Percentiles rank a stretch among this genome's conserved stretches.
Evolutionary conservation across 2,888 invertebrate species (phyloP).

Genomic region (Parapristionchus giblindavisi): DNA sequence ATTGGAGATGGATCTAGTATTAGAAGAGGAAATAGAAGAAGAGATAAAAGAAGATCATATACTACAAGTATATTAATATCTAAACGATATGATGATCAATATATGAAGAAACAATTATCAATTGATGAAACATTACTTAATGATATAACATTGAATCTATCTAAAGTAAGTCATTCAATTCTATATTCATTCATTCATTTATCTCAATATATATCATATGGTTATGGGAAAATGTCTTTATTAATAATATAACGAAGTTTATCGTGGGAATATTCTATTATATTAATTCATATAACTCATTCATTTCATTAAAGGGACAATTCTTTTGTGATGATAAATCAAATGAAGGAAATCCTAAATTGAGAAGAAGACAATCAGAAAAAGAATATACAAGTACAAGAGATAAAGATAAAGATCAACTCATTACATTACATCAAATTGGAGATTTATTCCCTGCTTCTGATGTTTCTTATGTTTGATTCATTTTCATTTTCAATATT

Average conservation of each 20-base stretch:
- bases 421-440: conserved; percentile 25
- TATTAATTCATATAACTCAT: not conserved
- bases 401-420: not conserved
- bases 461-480: conserved; percentile 36
- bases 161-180: conserved; percentile 6
- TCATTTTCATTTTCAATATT: not conserved
- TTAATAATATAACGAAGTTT: not conserved
- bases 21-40: conserved; percentile 38
- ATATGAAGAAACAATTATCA: conserved; percentile 7
- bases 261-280: not conserved
- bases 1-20: not conserved
- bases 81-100: conserved; percentile 47
- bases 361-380: conserved; percentile 18
- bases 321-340: conserved; percentile 14
- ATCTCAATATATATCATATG: not conserved
- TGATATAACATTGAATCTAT: conserved; percentile 20
- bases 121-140: conserved; percentile 15
- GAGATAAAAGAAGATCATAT: conserved; percentile 61
- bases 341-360: conserved; percentile 7
- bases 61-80: conserved; percentile 67
- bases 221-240: not conserved
- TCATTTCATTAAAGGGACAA: conserved; percentile 7
- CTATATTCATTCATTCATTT: not conserved
- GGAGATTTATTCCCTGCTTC: conserved; percentile 36
- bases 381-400: conserved; percentile 8